Conservation (phyloP, 1,140 invertebrate genomes). For the Dolichoris vasculosae region DNA sequence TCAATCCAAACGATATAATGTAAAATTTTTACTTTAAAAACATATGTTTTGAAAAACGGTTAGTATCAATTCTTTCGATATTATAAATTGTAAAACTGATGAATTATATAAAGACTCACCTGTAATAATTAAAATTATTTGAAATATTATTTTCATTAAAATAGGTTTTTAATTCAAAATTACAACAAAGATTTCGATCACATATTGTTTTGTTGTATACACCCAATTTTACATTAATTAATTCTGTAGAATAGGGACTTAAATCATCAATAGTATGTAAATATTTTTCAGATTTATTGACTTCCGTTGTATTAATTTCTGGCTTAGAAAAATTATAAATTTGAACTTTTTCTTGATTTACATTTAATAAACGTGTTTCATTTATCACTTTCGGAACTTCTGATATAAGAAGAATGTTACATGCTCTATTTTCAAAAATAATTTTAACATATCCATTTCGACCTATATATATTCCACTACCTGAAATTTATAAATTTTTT, state of each 20-base stretch:
- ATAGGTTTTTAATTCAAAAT: slow-evolving; percentile 55
- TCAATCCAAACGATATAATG: too few species aligned
- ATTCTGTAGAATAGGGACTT: slow-evolving; percentile 55
- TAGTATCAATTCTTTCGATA: too few species aligned
- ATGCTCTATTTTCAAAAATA: slow-evolving; percentile 45
- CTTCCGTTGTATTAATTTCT: slow-evolving; percentile 52
- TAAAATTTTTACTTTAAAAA: too few species aligned
- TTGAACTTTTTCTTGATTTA: slow-evolving; percentile 8
- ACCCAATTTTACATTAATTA: slow-evolving; percentile 46
- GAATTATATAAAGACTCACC: slow-evolving; percentile 45
- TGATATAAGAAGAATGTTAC: slow-evolving; percentile 62
- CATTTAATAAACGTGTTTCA: slow-evolving; percentile 48
- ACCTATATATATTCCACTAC: slow-evolving; percentile 76
- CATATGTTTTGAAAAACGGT: neutral
- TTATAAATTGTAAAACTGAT: neutral
- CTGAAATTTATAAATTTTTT: slow-evolving; percentile 28
- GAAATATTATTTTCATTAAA: slow-evolving; percentile 23
- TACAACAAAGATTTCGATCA: slow-evolving; percentile 63
- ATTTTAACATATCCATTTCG: slow-evolving; percentile 55
- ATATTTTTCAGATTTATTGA: neutral
- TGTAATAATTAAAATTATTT: slow-evolving; percentile 57
- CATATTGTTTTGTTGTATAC: slow-evolving; percentile 57
- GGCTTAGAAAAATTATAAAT: slow-evolving; percentile 53
- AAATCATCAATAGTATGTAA: slow-evolving; percentile 53
- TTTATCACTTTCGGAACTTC: slow-evolving; percentile 64